Evolutionary conservation across 2,888 invertebrate genomes (phyloP).

Genomic region (Tiphia femorata): DNA sequence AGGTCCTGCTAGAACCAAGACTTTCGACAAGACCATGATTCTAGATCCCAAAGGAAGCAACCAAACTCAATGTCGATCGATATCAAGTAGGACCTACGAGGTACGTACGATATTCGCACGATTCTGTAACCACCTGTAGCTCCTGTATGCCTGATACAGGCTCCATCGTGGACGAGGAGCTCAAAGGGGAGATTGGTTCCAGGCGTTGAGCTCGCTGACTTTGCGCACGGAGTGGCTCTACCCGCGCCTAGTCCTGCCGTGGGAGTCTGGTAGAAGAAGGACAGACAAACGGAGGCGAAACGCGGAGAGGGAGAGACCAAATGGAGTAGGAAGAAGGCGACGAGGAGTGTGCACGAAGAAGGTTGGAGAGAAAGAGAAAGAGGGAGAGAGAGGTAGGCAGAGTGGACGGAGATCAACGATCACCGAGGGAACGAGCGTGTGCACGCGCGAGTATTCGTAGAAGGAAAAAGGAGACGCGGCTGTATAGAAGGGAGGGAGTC

Average conservation of each 20-base stretch:
- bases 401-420: slow-evolving; percentile 2
- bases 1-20: too few species aligned
- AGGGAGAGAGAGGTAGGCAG: slow-evolving; percentile 19
- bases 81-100: too few species aligned
- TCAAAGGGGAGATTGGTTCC: slow-evolving; percentile 30
- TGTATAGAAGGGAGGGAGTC: neutral
- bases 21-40: too few species aligned
- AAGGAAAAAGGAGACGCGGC: slow-evolving; percentile 42
- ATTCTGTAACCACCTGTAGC: slow-evolving; percentile 1
- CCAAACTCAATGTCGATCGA: too few species aligned
- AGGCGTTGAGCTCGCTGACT: slow-evolving; percentile 40
- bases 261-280: slow-evolving; percentile 14
- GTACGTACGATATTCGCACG: neutral
- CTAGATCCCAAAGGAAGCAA: too few species aligned
- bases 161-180: neutral
- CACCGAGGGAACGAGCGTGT: too few species aligned
- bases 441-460: slow-evolving; percentile 33
- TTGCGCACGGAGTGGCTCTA: slow-evolving; percentile 19
- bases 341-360: too few species aligned
- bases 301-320: slow-evolving; percentile 18
- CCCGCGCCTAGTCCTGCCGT: slow-evolving; percentile 18
- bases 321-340: slow-evolving; percentile 9
- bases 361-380: slow-evolving; percentile 19
- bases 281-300: neutral
- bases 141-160: neutral